These are phyloP conservation scores for Timema cristinae DNA, from an alignment of 2,888 invertebrate genomes.

Conservation along the genomic window DNA sequence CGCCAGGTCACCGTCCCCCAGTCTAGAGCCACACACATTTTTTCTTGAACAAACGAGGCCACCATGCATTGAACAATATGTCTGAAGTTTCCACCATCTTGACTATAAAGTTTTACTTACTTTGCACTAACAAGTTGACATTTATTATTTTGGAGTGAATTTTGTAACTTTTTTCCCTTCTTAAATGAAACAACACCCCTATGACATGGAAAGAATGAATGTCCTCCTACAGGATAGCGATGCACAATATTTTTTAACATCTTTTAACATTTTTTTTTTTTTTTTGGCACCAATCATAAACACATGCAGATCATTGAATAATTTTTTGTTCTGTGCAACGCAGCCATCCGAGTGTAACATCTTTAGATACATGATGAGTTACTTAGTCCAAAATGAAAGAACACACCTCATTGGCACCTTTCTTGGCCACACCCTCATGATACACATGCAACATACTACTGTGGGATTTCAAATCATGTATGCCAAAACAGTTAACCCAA, in stretches of 20 bases:
- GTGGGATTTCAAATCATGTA: neutral
- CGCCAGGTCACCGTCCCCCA: too few relatives aligned
- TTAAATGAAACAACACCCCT: conserved; percentile 1
- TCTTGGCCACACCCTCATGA: conserved; percentile 10
- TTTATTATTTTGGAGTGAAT: neutral
- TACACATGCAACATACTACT: conserved; percentile 3
- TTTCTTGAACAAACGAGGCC: conserved; percentile 3
- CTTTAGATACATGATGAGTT: conserved; percentile 6
- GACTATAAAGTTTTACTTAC: neutral
- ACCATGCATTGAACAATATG: neutral
- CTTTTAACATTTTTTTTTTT: too few relatives aligned
- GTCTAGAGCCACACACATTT: conserved; percentile 7
- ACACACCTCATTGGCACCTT: neutral
- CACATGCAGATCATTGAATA: conserved; percentile 1
- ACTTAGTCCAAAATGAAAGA: neutral
- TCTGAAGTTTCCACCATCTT: neutral
- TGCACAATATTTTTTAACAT: conserved; percentile 2
- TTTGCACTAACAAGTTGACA: conserved; percentile 1
- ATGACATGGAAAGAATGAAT: neutral
- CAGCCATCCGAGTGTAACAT: conserved; percentile 1
- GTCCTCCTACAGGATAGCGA: conserved; percentile 6
- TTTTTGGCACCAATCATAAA: neutral
- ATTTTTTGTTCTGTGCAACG: conserved; percentile 5
- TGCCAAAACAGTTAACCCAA: neutral
- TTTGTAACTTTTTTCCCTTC: neutral